Base-by-base conservation (phyloP, 2,888 invertebrate genomes). In the Gymnosoma rotundatum region DNA sequence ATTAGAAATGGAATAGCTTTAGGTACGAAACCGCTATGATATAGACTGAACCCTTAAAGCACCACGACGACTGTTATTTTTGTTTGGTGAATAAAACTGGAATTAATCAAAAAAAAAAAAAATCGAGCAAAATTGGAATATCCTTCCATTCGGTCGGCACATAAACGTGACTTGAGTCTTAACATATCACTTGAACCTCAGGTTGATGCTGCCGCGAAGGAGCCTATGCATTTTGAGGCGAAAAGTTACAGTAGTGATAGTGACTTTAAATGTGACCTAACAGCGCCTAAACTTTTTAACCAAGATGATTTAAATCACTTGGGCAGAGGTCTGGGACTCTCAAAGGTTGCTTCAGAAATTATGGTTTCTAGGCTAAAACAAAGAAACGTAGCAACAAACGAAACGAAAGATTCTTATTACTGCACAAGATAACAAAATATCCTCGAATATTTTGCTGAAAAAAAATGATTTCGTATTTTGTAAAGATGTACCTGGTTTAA, bases 381-480 rank as follows among this genome's bases (percentile, higher is more conserved):
- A 48, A 45, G 20, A 21, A 14, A 16, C 36, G 1, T 25, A 25
- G 25, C 25, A 25, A 25, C 25, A 25, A 25, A 25, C 4, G 25
- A 25, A 25, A 25, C 25, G 4, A 25, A 25, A 25, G 25, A 2
- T 25, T 25, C 25, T 4, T 4, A 25, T 25, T 2, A 25, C 56
- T 25, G 21, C 25, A 14, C 25, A 58, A 32, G 16, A 32, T 0
- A 58, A 25, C 56, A n/a, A 32, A 16, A 58, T 58, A 14, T 32
- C 7, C 7, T 32, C 25, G 12, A 32, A 58, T 58, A 58, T 58
- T 58, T 58, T 58, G 32, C 56, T 32, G 32, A 32, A 32, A 16
- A 4, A 61, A 61, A 60, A 60, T 60, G n/a, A 36, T 60, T 60
- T 60, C 60, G 18, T 60, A 60, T 60, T 60, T 38, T 61, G 18